Conservation (phyloP, 2,888 invertebrate species). For the Alloplasta piceator region DNA sequence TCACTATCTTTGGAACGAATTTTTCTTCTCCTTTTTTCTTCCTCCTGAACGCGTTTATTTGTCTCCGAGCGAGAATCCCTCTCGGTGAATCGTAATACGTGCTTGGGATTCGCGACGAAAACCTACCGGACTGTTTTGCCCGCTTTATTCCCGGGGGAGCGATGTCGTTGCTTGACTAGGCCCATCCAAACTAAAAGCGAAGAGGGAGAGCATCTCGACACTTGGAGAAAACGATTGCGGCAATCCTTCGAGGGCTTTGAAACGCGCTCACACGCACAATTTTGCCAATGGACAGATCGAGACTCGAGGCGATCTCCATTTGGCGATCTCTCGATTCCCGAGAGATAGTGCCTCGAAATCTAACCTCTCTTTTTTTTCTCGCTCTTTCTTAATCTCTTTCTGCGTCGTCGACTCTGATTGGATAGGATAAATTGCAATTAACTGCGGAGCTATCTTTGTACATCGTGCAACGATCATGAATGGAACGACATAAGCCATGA, state of each 20-base stretch:
- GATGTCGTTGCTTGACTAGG: constrained; percentile 50
- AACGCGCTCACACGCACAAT: neutral
- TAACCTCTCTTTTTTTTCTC: constrained; percentile 30
- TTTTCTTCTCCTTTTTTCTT: constrained; percentile 14
- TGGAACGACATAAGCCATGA: neutral
- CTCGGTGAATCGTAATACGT: constrained; percentile 53
- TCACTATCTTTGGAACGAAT: constrained; percentile 46
- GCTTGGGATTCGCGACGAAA: constrained; percentile 43
- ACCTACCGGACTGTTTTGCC: constrained; percentile 46
- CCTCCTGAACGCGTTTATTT: constrained; percentile 12
- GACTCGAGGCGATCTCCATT: constrained; percentile 6
- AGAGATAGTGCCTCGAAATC: constrained; percentile 44
- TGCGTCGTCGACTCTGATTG: constrained; percentile 17
- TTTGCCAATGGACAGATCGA: constrained; percentile 9
- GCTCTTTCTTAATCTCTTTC: constrained; percentile 28
- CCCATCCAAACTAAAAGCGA: constrained; percentile 27
- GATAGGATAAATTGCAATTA: constrained; percentile 50
- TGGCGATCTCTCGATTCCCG: constrained; percentile 25
- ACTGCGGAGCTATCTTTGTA: constrained; percentile 7
- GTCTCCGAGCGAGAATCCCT: neutral
- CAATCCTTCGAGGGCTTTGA: constrained; percentile 17
- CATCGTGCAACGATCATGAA: neutral
- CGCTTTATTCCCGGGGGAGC: constrained; percentile 56
- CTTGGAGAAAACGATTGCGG: constrained; percentile 29
- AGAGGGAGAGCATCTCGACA: constrained; percentile 37